Evolutionary conservation across 1,140 invertebrate genomes (phyloP), one percentile per base, ranked within the genome.

Genomic region (Tetramorium alpestre): DNA sequence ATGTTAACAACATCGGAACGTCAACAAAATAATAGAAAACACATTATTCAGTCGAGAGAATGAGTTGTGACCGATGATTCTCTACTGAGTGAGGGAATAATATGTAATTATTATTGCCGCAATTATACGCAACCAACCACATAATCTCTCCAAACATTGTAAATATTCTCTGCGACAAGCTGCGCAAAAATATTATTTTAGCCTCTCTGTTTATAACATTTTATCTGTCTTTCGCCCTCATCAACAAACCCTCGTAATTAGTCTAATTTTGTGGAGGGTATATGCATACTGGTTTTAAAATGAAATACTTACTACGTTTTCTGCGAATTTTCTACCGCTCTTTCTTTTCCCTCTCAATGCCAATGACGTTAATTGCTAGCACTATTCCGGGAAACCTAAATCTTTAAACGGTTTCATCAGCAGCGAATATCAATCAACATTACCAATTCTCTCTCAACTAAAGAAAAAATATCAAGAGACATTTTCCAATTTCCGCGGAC

Each of bases 191-290:
- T 72, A 47, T 85, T 69, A 75, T 87, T 73, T 85, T 86, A 87
- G 85, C 82, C 87, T 86, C 85, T 87, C 86, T 82, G 85, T 88
- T 91, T 87, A 86, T 86, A 87, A 67, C 54, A 85, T 60, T 67
- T 56, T 75, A 72, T 65, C 78, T 60, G 65, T 67, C 49, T 89
- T 87, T 87, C 77, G 88, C 87, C 85, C 87, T 90, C 90, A 90
- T 92, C 80, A 86, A 91, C 89, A 90, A 78, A 78, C 92, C 90
- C 93, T 90, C 88, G 88, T 93, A 94, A 94, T 94, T 94, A 93
- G 93, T 93, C 92, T 92, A 92, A 91, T 92, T 93, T 64, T 8
- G 33, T 44, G 58, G 25, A 81, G 86, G 87, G 91, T 90, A 90
- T 87, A 89, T 86, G 13, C 47, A 13, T 33, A 87, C 88, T 60